Base-by-base conservation (phyloP, 2,888 invertebrate species). In the Parelbella ahira region DNA sequence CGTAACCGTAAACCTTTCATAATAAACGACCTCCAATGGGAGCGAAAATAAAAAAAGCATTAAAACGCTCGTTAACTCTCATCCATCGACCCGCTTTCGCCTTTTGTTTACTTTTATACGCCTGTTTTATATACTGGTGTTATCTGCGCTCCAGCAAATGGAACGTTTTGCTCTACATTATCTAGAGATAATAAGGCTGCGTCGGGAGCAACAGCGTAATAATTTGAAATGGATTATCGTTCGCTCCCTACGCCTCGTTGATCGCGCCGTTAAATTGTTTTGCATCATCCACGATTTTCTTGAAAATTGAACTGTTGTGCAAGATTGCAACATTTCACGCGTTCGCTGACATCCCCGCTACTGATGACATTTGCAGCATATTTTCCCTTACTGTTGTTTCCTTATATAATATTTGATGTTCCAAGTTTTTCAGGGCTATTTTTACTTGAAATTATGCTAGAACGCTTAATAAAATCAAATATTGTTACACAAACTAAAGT, bases 61-160 rank as follows among this genome's bases (percentile, higher is more conserved):
- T 69, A 68, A 72, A 65, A 65, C 62, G 56, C 48, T 60, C 68
- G 56, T 73, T 67, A 69, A 72, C n/a, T 47, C 37, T 55, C 54
- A 54, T 62, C 61, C 53, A 60, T 56, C 65, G 67, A 68, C 71
- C 70, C 50, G 63, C 20, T 42, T 42, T 34, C 11, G n/a, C 25
- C 15, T 50, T 63, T 58, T 66, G 60, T 68, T 68, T 65, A 62
- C 58, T 45, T 58, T 56, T 62, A 58, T 52, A 49, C 44, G 37
- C 34, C 42, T 49, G 47, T 27, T 53, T 55, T 53, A 58, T 53
- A 27, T 45, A 55, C 57, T 51, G 44, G 24, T 3, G 23, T 20
- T 23, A 23, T 25, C 32, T 4, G 23, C 12, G 28, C 21, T 47
- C 42, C 27, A 27, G 25, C 28, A 25, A 37, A 41, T 36, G 20